These are phyloP conservation scores for Stomatorhinus ivindoensis DNA, from an alignment of 2,113 vertebrate species.

Conservation along the genomic window DNA sequence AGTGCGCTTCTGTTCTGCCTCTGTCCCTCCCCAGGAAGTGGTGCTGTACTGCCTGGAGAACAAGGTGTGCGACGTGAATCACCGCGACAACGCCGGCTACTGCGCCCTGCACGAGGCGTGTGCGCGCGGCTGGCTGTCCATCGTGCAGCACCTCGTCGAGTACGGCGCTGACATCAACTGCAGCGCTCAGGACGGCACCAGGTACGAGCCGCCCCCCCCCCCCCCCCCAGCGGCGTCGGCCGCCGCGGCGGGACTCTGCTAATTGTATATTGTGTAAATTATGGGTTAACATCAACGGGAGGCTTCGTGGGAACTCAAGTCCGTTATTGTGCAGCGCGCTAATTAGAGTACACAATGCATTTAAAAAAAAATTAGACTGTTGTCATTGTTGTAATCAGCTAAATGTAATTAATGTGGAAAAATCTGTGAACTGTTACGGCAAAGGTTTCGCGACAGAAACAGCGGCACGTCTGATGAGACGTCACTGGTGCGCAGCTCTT, in stretches of 20 bases:
- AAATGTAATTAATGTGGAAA: slow-evolving; percentile 16
- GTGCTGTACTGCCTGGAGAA: slow-evolving; percentile 91
- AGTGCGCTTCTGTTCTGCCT: slow-evolving; percentile 13
- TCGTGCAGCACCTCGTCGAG: slow-evolving; percentile 85
- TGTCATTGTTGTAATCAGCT: slow-evolving; percentile 13
- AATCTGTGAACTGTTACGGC: neutral
- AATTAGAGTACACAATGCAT: slow-evolving; percentile 18
- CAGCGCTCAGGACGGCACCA: slow-evolving; percentile 92
- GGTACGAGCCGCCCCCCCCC: slow-evolving; percentile 55
- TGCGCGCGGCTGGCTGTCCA: slow-evolving; percentile 84
- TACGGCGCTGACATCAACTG: slow-evolving; percentile 93
- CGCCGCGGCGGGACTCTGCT: neutral
- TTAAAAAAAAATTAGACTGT: slow-evolving; percentile 15
- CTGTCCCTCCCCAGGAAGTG: slow-evolving; percentile 68
- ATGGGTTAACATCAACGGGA: slow-evolving; percentile 15
- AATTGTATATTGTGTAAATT: slow-evolving; percentile 21
- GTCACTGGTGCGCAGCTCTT: neutral
- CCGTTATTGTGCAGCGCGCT: slow-evolving; percentile 14
- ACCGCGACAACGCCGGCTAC: slow-evolving; percentile 90
- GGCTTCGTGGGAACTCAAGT: slow-evolving; percentile 15
- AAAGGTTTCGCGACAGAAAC: neutral
- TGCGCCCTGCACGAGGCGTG: slow-evolving; percentile 91
- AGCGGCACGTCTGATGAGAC: neutral
- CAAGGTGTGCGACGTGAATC: slow-evolving; percentile 89
- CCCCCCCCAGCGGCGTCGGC: neutral